Base-by-base conservation (phyloP, 2,888 invertebrate genomes). In the Xestia rhomboidea region DNA sequence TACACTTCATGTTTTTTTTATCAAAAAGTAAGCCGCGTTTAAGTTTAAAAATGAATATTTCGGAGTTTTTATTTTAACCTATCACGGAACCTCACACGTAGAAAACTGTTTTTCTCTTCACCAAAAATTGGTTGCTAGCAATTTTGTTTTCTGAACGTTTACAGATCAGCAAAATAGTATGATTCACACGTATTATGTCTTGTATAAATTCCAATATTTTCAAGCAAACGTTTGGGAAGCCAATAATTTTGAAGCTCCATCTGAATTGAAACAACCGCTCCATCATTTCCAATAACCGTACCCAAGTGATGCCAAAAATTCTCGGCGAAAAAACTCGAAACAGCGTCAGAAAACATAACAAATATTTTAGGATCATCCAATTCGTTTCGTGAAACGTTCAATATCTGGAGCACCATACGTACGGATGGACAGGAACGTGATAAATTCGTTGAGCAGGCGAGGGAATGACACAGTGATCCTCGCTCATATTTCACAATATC, bases 401-500 rank as follows among this genome's bases (percentile, higher is more conserved):
- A 89, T 88, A 89, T 87, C 88, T 86, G 68, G 86, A 86, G 82
- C 86, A 83, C 86, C 88, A 91, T 91, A 92, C 91, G 91, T 90
- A 90, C 90, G 90, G 89, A 90, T 88, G 91, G 89, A 91, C 89
- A 90, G 90, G 88, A 90, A 90, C 89, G 91, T 91, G 92, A 95
- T 95, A 95, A 94, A 94, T 95, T 93, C 93, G 92, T 90, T 88
- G 90, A 90, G 90, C 90, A 90, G 88, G 89, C 88, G 88, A 90
- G 91, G 91, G 90, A 93, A 92, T 93, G 94, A 94, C 94, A 93
- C 91, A 77, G 87, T 93, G 93, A 94, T 93, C 93, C 92, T 85
- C 87, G 87, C 89, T 93, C 93, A 94, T 95, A 95, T 95, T 94
- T 95, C 93, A 94, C 93, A 93, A 94, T 94, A 93, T 93, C 92